Conservation (phyloP, 2,113 vertebrate species). For the Erythrocebus patas region DNA sequence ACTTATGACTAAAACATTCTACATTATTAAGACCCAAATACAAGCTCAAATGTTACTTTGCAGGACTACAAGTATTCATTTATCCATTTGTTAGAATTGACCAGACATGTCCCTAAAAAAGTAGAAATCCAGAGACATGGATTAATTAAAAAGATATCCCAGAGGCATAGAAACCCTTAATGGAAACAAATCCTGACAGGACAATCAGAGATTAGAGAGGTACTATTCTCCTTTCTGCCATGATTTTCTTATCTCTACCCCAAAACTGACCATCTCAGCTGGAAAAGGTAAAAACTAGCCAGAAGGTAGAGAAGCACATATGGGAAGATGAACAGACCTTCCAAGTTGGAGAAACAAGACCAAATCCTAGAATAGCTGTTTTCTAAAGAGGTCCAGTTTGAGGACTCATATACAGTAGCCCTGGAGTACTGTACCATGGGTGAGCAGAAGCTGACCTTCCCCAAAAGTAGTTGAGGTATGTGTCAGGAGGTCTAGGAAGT, state of each 20-base stretch:
- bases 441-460: neutral
- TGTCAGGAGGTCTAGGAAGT: neutral
- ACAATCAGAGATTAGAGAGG: neutral
- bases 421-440: neutral
- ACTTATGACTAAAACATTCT: neutral
- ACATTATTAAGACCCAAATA: neutral
- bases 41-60: slow-evolving; percentile 35
- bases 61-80: neutral
- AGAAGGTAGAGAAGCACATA: neutral
- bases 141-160: neutral
- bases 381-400: neutral
- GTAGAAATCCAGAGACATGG: neutral
- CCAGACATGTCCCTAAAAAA: neutral
- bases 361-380: slow-evolving; percentile 9
- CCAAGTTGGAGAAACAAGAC: neutral
- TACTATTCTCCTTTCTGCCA: neutral
- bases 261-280: neutral
- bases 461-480: neutral
- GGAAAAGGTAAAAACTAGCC: neutral
- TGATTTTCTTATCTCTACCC: neutral
- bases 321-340: neutral
- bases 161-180: neutral
- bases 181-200: neutral
- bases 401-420: neutral
- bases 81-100: slow-evolving; percentile 7